Evolutionary conservation across 2,888 invertebrate genomes (phyloP), one percentile per base, ranked within the genome.

Genomic region (Papilio protenor): DNA sequence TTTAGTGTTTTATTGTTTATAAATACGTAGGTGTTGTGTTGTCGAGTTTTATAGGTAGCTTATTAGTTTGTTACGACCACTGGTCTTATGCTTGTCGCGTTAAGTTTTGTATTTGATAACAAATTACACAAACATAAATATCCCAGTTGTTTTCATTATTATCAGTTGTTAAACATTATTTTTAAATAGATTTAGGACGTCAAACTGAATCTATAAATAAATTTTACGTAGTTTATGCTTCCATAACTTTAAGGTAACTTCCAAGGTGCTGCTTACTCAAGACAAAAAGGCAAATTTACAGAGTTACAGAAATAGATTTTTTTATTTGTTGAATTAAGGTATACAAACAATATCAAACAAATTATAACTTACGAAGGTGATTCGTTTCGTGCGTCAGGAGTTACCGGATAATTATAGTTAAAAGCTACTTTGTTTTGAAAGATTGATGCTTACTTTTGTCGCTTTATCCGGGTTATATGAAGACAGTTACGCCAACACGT

Each of bases 1-100:
- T 55, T 73, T 23, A 76, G 55, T 83, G 83, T 86, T 86, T 88
- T 86, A 85, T 85, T 86, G 85, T 85, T 82, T 84, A 86, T 85
- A 81, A 81, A 86, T 87, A 87, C 69, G 27, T 71, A 18, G 52
- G 71, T 87, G 87, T 86, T 85, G 85, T 86, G 79, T 79, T 73
- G 78, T 80, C 79, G 27, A 77, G n/a, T 69, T 71, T 77, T 77
- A 77, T 73, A 57, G 27, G 66, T 21, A 57, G 72, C 73, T 66
- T 79, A 78, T 77, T 79, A 78, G 72, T 79, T 80, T 77, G 45
- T 73, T 77, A 75, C 72, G 71, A 76, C 76, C 72, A 77, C 74
- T 70, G 52, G 61, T 21, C 40, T 45, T 40, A 40, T n/a, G 40
- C 40, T 66, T 66, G 40, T 66, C 40, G 40, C 18, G 33, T 18